Evolutionary conservation across 2,888 invertebrate genomes (phyloP).

Genomic region (Ormyrus pomaceus): DNA sequence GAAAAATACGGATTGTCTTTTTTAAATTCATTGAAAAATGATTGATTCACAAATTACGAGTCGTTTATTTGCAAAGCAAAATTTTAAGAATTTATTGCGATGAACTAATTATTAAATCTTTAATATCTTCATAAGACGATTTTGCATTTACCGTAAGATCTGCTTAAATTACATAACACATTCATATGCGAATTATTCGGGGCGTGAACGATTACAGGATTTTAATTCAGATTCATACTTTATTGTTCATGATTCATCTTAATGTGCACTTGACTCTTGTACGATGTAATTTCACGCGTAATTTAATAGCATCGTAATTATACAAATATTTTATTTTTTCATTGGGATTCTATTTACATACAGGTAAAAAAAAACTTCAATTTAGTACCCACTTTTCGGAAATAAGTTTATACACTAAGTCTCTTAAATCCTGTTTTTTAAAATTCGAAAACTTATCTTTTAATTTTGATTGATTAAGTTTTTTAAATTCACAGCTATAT

Average conservation of each 20-base stretch:
- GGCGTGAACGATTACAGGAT: slow-evolving; percentile 36
- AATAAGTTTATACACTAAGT: no score
- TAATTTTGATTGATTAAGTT: no score
- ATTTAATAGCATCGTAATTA: slow-evolving; percentile 46
- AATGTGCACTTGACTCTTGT: slow-evolving; percentile 9
- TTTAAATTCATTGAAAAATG: no score
- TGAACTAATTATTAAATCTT: background rate
- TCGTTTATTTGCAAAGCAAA: no score
- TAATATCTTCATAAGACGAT: slow-evolving; percentile 48
- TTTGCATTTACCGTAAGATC: background rate
- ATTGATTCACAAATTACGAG: no score
- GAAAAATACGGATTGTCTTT: no score
- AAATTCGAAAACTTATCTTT: no score
- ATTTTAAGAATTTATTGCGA: no score
- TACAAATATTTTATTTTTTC: slow-evolving; percentile 41
- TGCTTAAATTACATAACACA: slow-evolving; percentile 29
- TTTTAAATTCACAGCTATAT: no score
- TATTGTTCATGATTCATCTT: slow-evolving; percentile 24
- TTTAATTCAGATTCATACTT: slow-evolving; percentile 9
- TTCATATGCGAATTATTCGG: slow-evolving; percentile 34
- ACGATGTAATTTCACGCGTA: slow-evolving; percentile 9
- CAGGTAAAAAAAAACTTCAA: background rate
- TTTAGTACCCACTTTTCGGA: no score
- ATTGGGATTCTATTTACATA: slow-evolving; percentile 21
- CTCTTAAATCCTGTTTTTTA: no score